Conservation (phyloP, 2,113 vertebrate genomes). For the Bothrops jararaca region DNA sequence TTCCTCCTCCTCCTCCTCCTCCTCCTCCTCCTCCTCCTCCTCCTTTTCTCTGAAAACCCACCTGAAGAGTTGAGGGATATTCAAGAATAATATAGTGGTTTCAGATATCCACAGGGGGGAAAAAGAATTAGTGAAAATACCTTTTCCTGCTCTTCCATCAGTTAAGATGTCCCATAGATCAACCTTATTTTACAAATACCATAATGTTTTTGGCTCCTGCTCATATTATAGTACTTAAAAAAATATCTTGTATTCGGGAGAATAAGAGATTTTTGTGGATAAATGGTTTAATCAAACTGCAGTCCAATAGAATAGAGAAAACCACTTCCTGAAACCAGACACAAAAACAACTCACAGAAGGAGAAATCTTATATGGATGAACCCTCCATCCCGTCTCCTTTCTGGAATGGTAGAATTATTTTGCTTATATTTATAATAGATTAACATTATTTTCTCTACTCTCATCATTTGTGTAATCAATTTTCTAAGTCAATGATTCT, state of each 20-base stretch:
- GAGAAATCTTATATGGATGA: background rate
- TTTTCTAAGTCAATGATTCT: background rate
- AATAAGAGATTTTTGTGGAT: background rate
- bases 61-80: background rate
- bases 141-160: background rate
- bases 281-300: background rate
- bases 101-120: background rate
- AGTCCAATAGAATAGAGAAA: background rate
- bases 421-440: background rate
- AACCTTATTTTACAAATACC: background rate
- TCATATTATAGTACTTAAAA: too few relatives aligned
- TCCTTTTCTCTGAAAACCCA: background rate
- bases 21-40: too few relatives aligned
- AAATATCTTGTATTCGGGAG: background rate
- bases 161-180: background rate
- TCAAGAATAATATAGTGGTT: background rate
- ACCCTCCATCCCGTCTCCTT: background rate
- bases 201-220: background rate
- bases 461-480: background rate
- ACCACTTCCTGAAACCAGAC: background rate
- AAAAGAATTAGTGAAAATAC: background rate
- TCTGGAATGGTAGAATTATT: background rate
- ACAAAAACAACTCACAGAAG: background rate
- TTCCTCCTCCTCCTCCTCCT: background rate
- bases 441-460: background rate